Evolutionary conservation across 2,888 invertebrate species (phyloP).

Genomic region (Pimpla rufipes): DNA sequence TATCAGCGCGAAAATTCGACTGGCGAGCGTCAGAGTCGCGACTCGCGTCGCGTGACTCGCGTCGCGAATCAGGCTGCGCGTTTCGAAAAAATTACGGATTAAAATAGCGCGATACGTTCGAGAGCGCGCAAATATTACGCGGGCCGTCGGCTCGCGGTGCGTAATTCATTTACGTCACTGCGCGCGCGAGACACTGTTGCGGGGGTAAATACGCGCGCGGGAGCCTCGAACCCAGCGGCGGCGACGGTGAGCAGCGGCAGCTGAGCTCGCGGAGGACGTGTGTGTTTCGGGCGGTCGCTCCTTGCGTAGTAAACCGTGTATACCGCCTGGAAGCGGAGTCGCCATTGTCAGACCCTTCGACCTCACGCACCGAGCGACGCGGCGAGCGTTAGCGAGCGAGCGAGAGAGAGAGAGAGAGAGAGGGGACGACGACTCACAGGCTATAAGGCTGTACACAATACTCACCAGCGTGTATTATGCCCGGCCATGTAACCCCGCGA

Average conservation of each 20-base stretch:
- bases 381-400: neutral
- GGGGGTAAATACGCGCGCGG: conserved; percentile 1
- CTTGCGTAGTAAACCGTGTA: conserved; percentile 51
- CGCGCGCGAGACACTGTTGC: conserved; percentile 19
- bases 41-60: neutral
- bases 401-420: too few species aligned
- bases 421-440: too few species aligned
- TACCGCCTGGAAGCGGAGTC: conserved; percentile 52
- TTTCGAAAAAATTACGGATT: conserved; percentile 46
- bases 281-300: conserved; percentile 44
- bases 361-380: conserved; percentile 59
- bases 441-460: conserved; percentile 34
- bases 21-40: too few species aligned
- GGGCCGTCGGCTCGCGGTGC: conserved; percentile 50
- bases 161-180: conserved; percentile 62
- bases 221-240: neutral
- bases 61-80: neutral
- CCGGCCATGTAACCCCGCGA: conserved; percentile 6
- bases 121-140: conserved; percentile 61
- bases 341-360: conserved; percentile 69
- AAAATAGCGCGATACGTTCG: conserved; percentile 56
- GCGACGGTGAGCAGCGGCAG: conserved; percentile 1
- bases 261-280: conserved; percentile 46
- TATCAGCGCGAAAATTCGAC: conserved; percentile 1
- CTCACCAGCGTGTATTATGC: neutral